These are phyloP conservation scores for Andrena praecox DNA, from an alignment of 2,888 invertebrate genomes.

Conservation along the genomic window DNA sequence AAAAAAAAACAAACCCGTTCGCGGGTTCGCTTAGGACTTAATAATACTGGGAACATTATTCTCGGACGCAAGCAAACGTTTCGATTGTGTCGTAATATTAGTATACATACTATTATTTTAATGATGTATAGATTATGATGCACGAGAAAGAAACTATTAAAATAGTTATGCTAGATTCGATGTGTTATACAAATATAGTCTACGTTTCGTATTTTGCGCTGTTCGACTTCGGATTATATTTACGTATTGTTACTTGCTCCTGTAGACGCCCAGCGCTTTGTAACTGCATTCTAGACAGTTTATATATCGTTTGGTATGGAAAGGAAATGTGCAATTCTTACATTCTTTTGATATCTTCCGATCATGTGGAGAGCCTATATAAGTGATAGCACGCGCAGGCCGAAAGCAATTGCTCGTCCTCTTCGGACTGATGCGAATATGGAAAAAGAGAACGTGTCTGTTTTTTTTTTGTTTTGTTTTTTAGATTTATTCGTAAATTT, in stretches of 20 bases:
- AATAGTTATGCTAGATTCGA: conserved; percentile 22
- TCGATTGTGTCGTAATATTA: conserved; percentile 9
- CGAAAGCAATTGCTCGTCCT: neutral
- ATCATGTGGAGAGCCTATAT: neutral
- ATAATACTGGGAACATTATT: neutral
- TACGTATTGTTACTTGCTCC: conserved; percentile 23
- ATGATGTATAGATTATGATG: neutral
- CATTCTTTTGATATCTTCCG: neutral
- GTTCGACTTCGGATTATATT: neutral
- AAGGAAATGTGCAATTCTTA: neutral
- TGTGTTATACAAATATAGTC: conserved; percentile 18
- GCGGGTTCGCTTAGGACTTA: conserved; percentile 3
- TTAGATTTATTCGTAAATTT: neutral
- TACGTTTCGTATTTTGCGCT: neutral
- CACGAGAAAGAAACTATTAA: conserved; percentile 14
- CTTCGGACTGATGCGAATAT: neutral
- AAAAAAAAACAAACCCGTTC: neutral
- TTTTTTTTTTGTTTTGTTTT: neutral
- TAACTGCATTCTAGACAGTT: neutral
- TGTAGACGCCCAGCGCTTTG: conserved; percentile 10
- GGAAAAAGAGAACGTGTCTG: neutral
- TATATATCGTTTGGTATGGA: conserved; percentile 19
- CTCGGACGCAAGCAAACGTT: neutral
- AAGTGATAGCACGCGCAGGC: neutral
- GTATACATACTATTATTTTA: neutral